A percentile compares a stretch with the other conserved stretches of the same genome.
Evolutionary conservation across 2,888 invertebrate genomes (phyloP).

Genomic region (Drosophila mercatorum): DNA sequence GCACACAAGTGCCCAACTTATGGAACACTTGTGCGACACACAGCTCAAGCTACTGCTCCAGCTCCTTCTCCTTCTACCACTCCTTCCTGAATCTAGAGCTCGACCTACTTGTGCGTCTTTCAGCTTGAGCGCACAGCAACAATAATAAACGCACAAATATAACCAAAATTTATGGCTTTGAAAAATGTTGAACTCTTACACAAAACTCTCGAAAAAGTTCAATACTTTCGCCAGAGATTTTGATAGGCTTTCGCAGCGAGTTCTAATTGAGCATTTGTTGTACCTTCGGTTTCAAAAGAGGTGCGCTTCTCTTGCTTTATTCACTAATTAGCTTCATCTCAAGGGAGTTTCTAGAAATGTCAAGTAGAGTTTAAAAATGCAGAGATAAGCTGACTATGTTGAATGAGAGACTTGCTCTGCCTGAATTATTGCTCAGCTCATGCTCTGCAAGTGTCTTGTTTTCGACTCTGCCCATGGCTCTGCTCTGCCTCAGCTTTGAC

Average conservation of each 20-base stretch:
- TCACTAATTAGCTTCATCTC: neutral
- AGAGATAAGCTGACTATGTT: neutral
- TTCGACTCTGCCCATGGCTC: no score
- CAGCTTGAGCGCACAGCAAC: constrained; percentile 44
- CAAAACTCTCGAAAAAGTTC: constrained; percentile 41
- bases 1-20: constrained; percentile 14
- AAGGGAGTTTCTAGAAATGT: neutral
- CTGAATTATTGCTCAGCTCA: no score
- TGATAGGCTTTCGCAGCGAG: constrained; percentile 9
- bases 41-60: neutral
- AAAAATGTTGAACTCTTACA: constrained; percentile 62
- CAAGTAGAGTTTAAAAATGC: neutral
- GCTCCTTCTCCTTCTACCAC: neutral
- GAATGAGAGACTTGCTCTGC: neutral
- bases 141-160: constrained; percentile 14
- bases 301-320: neutral
- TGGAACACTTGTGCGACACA: neutral
- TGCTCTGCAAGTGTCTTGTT: no score
- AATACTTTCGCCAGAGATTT: constrained; percentile 19
- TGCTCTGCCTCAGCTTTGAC: no score
- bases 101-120: constrained; percentile 69
- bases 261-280: neutral
- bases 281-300: neutral
- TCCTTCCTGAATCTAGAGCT: neutral
- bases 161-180: constrained; percentile 67